Base-by-base conservation (phyloP, 1,140 invertebrate genomes). In the Atta colombica region DNA sequence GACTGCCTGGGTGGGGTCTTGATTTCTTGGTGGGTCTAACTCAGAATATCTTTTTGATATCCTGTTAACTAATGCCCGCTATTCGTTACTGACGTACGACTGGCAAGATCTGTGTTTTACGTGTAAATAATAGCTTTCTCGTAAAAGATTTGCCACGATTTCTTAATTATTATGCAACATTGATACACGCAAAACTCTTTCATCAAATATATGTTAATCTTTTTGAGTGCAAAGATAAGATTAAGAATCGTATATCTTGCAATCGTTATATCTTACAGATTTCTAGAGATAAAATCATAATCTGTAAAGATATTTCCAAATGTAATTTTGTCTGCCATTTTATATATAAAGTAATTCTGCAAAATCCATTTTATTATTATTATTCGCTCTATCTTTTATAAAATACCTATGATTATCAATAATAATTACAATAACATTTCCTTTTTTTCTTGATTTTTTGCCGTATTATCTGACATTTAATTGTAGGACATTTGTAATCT, bases 11-110 rank as follows among this genome's bases (percentile, higher is more conserved):
- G 94, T 95, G 94, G 94, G 94, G 94, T 95, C 92, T 85, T 86
- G 90, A 85, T 93, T 94, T 88, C 92, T 94, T 93, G 95, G 94
- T 95, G 94, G 94, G 94, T 94, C 94, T 28, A 90, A 88, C 92
- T 92, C 91, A 91, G 93, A 90, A 94, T 95, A 95, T 95, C 94
- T 94, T 95, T 95, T 95, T 95, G 95, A 95, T 95, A 95, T 95
- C 93, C 94, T 94, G 94, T 95, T 95, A 95, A 95, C 94, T 95
- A 95, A 95, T 95, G 94, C 92, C 93, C 87, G 81, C 94, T 93
- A 95, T 95, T 95, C 94, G 92, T 95, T 95, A 95, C 94, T 35
- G 92, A 93, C 94, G 90, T 92, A 93, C 87, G 81, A 75, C 86
- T 88, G 69, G 68, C 86, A 74, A 90, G 88, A 88, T 63, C 85